Evolutionary conservation across 2,113 vertebrate genomes (phyloP), one percentile per base, ranked within the genome.

Genomic region (Clupea harengus): DNA sequence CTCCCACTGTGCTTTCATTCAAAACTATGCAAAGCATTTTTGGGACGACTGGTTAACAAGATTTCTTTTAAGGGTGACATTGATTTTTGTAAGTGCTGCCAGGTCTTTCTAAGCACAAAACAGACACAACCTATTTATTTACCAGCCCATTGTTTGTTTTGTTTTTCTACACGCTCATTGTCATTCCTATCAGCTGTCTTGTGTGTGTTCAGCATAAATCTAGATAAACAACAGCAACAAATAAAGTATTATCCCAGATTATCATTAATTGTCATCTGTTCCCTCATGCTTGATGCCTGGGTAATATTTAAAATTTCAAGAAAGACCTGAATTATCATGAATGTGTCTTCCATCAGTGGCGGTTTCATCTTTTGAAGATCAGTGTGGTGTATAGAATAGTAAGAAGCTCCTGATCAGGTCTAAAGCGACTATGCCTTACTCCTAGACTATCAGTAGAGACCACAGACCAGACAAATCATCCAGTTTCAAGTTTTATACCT

Each of bases 31-130:
- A 39, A 39, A 39, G 39, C 39, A 39, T 39, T 1, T 1, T 39
- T 39, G 39, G 39, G 22, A 67, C 28, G 64, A 67, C 25, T 75
- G 67, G 72, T 39, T 18, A 11, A 78, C 13, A 32, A 44, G 72
- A 32, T 78, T 44, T 39, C 28, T 78, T 78, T 78, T 39, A 78
- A 78, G 72, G 72, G 72, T 78, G 72, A 32, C 72, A 78, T 78
- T 78, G 72, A 78, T 78, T 78, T 39, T 20, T 78, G 39, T 17
- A 78, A 32, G 72, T 78, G 72, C n/a, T 72, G 64, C 72, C 72
- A 78, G 72, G 28, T 78, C 72, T 78, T 10, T 78, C 13, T 78
- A 39, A 32, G 72, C 72, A 78, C 72, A 32, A 39, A 44, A 17
- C 72, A 39, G 28, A 39, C 10, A 10, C 13, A 75, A 39, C 8